Percentiles rank a stretch among this genome's conserved stretches.
These are phyloP conservation scores for Rugalucina vietnamica DNA, from an alignment of 2,888 invertebrate genomes.

Conservation along the genomic window DNA sequence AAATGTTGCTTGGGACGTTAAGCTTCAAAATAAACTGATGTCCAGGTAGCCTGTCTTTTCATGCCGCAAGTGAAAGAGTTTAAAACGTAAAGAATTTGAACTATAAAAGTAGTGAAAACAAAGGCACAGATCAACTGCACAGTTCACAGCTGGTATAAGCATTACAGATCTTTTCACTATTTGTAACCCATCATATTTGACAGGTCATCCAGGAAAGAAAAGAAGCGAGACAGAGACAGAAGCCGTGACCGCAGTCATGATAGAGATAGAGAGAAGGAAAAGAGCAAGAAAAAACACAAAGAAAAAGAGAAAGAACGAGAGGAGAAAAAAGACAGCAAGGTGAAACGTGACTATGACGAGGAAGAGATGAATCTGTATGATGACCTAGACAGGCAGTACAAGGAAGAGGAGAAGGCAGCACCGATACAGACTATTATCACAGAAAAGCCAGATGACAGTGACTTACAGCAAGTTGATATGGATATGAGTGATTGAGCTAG, in stretches of 20 bases:
- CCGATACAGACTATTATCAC: slow-evolving; percentile 50
- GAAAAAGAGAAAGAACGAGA: slow-evolving; percentile 62
- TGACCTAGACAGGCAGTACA: slow-evolving; percentile 56
- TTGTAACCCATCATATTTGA: neutral
- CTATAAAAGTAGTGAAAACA: too few species aligned
- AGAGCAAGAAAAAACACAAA: slow-evolving; percentile 65
- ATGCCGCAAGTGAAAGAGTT: too few species aligned
- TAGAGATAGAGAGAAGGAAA: slow-evolving; percentile 54
- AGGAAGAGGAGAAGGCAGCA: slow-evolving; percentile 47
- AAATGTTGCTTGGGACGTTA: too few species aligned
- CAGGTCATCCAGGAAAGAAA: slow-evolving; percentile 65
- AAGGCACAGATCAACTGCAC: too few species aligned
- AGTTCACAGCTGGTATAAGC: too few species aligned
- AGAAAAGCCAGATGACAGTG: slow-evolving; percentile 54
- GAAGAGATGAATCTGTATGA: slow-evolving; percentile 72
- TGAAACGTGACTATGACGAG: slow-evolving; percentile 75
- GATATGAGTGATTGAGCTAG: slow-evolving; percentile 78
- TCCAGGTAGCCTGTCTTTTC: too few species aligned
- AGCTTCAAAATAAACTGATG: too few species aligned
- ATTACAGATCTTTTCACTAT: too few species aligned
- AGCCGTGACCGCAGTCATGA: slow-evolving; percentile 63
- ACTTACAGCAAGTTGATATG: slow-evolving; percentile 77
- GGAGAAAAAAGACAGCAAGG: slow-evolving; percentile 58
- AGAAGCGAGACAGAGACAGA: slow-evolving; percentile 58
- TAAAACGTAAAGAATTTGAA: too few species aligned